Evolutionary conservation across 2,888 invertebrate species (phyloP).

Genomic region (Aphidoletes aphidimyza): DNA sequence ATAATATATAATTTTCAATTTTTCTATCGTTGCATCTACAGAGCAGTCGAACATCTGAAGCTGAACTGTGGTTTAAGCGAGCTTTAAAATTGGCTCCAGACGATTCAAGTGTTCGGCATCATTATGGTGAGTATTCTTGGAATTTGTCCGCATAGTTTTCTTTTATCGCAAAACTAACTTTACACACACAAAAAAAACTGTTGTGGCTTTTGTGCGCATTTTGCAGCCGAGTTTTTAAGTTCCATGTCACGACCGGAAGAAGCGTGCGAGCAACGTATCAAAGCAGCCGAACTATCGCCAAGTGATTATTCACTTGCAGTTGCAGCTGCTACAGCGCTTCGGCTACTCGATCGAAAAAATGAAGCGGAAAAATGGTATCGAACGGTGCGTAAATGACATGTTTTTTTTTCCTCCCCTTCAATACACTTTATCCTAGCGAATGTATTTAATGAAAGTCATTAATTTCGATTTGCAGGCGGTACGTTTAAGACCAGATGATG

Average conservation of each 20-base stretch:
- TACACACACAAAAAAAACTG: neutral
- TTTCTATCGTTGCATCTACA: conserved; percentile 65
- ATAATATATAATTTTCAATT: no score
- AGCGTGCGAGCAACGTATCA: conserved; percentile 82
- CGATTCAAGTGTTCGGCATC: conserved; percentile 86
- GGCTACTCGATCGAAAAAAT: conserved; percentile 81
- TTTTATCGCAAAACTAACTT: neutral
- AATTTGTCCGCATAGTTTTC: no score
- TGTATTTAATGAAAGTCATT: neutral
- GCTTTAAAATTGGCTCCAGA: conserved; percentile 84
- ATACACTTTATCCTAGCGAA: neutral
- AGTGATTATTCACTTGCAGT: conserved; percentile 85
- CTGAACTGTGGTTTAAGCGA: conserved; percentile 89
- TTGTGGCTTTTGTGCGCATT: conserved; percentile 54
- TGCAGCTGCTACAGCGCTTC: conserved; percentile 86
- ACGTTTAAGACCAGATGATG: conserved; percentile 74
- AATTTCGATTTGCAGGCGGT: conserved; percentile 63
- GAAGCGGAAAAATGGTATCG: conserved; percentile 91
- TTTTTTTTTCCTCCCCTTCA: neutral
- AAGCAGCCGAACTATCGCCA: conserved; percentile 81
- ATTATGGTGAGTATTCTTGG: conserved; percentile 77
- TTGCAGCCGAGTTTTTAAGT: conserved; percentile 86
- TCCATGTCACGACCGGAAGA: conserved; percentile 82
- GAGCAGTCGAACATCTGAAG: conserved; percentile 84
- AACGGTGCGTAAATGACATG: conserved; percentile 68